Evolutionary conservation across 2,888 invertebrate species (phyloP).

Genomic region (Polyommatus iphigenia): DNA sequence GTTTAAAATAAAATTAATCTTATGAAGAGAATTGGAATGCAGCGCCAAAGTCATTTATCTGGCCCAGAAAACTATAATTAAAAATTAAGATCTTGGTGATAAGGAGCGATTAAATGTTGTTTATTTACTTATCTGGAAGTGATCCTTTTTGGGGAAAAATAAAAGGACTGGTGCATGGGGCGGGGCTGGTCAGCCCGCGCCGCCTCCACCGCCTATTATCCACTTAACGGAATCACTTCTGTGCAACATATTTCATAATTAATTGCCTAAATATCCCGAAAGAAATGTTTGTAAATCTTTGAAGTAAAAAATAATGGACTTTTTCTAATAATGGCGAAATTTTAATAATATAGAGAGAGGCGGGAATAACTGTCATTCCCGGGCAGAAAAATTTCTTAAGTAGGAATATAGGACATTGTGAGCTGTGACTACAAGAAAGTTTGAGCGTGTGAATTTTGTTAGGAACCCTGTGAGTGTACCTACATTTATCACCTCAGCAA

Average conservation of each 20-base stretch:
- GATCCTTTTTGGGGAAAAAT: conserved; percentile 40
- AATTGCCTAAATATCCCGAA: conserved; percentile 31
- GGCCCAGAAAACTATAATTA: not conserved
- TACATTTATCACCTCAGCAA: no score
- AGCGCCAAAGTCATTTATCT: not conserved
- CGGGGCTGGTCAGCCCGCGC: conserved; percentile 66
- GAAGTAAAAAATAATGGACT: no score
- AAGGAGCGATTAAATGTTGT: conserved; percentile 31
- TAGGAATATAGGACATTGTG: no score
- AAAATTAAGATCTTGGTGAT: conserved; percentile 8
- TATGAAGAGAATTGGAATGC: not conserved
- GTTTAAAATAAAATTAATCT: no score
- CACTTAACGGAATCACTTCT: conserved; percentile 77
- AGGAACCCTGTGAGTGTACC: no score
- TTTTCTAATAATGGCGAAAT: not conserved
- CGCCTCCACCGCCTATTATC: conserved; percentile 70
- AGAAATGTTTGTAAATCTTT: not conserved
- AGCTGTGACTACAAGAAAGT: no score
- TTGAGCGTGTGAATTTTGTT: no score
- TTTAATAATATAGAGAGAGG: no score
- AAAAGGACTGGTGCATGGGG: conserved; percentile 60
- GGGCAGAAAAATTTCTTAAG: no score
- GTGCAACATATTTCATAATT: conserved; percentile 55
- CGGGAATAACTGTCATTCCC: no score
- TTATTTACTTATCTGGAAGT: conserved; percentile 39